These are phyloP conservation scores for Motacilla tschutschensis DNA, from an alignment of 2,113 vertebrate species.

Conservation along the genomic window DNA sequence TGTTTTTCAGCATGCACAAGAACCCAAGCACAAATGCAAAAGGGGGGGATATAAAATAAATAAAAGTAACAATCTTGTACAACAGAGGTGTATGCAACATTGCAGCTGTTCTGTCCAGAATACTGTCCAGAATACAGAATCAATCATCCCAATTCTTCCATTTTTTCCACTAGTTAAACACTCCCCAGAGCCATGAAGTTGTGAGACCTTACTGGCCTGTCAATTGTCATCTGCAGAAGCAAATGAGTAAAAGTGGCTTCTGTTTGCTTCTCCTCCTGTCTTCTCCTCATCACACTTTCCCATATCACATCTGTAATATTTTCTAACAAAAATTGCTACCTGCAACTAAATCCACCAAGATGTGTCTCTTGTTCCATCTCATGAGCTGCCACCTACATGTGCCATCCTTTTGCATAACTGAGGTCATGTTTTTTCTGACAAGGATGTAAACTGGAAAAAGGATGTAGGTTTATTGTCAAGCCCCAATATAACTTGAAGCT, in stretches of 20 bases:
- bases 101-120: background rate
- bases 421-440: background rate
- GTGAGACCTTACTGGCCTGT: background rate
- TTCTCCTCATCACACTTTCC: background rate
- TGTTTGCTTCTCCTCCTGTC: background rate
- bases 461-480: background rate
- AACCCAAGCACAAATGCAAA: background rate
- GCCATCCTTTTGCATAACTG: background rate
- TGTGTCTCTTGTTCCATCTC: background rate
- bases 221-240: background rate
- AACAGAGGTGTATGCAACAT: no score
- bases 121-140: no score
- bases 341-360: background rate
- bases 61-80: background rate
- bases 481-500: background rate
- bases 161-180: background rate
- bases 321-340: background rate
- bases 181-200: background rate
- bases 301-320: background rate
- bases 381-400: accelerated
- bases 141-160: background rate
- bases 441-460: background rate
- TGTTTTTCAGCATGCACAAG: background rate
- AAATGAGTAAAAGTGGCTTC: background rate
- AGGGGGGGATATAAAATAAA: background rate